Conservation (phyloP, 2,888 invertebrate genomes). For the Campoletis raptor region DNA sequence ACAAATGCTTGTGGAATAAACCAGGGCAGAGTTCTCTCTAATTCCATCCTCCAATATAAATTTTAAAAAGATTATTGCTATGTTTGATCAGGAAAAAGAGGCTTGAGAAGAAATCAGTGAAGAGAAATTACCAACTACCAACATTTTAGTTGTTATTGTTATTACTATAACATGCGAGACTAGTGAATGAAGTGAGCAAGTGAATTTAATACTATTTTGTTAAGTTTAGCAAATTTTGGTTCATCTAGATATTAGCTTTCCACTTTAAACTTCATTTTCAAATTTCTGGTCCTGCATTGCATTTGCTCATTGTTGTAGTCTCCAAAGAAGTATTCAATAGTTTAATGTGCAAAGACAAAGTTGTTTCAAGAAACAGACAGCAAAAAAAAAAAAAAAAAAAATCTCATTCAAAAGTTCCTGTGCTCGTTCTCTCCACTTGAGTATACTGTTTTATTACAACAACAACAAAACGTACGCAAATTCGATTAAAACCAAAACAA, state of each 20-base stretch:
- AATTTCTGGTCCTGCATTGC: background rate
- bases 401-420: background rate
- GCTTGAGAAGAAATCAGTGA: background rate
- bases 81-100: background rate
- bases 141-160: background rate
- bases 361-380: no score
- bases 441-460: background rate
- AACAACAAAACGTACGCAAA: background rate
- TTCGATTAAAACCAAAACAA: background rate
- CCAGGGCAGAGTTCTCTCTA: no score
- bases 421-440: background rate
- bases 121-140: constrained; percentile 21
- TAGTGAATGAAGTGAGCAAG: constrained; percentile 28
- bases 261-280: background rate
- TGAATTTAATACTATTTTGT: constrained; percentile 60
- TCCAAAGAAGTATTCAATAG: no score
- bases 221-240: constrained; percentile 34
- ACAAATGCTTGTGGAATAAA: background rate
- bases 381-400: background rate
- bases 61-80: no score
- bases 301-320: background rate
- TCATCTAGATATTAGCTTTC: background rate
- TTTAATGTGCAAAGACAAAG: background rate
- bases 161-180: constrained; percentile 22
- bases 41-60: no score